Evolutionary conservation across 2,113 vertebrate genomes (phyloP).

Genomic region (Corapipo altera): DNA sequence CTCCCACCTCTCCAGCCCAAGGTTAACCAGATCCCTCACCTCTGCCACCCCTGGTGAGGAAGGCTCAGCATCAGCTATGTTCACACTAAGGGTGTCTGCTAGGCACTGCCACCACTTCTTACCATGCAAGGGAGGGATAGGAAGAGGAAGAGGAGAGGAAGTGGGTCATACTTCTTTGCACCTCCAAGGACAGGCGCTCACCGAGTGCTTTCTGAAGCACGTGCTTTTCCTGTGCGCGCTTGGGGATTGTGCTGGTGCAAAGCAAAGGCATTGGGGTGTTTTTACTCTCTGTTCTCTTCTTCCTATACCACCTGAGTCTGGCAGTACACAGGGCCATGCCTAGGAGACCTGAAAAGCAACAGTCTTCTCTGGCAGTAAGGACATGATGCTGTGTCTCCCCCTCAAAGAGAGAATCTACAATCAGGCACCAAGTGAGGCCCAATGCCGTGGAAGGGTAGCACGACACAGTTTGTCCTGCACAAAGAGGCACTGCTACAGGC

Average conservation of each 20-base stretch:
- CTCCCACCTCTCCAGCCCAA: neutral
- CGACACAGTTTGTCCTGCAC: neutral
- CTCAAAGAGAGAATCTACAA: neutral
- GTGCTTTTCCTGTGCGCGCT: neutral
- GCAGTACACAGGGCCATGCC: neutral
- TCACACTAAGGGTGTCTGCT: neutral
- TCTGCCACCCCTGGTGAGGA: neutral
- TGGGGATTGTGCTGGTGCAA: neutral
- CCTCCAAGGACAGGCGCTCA: neutral
- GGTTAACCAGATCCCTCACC: neutral
- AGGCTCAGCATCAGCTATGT: neutral
- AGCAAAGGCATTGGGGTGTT: accelerated
- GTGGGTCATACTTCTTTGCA: neutral
- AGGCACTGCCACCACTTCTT: neutral
- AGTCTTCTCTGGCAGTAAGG: neutral
- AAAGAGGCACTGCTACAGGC: neutral
- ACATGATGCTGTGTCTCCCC: neutral
- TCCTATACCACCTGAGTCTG: accelerated
- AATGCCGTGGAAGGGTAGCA: neutral
- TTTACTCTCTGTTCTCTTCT: neutral
- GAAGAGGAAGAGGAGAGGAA: neutral
- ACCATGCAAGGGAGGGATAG: neutral
- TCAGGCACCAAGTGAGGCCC: neutral
- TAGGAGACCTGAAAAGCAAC: neutral
- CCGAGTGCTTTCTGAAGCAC: neutral